Evolutionary conservation across 2,797 vertebrate species (phyloP).

Genomic region (Gymnocypris eckloni): DNA sequence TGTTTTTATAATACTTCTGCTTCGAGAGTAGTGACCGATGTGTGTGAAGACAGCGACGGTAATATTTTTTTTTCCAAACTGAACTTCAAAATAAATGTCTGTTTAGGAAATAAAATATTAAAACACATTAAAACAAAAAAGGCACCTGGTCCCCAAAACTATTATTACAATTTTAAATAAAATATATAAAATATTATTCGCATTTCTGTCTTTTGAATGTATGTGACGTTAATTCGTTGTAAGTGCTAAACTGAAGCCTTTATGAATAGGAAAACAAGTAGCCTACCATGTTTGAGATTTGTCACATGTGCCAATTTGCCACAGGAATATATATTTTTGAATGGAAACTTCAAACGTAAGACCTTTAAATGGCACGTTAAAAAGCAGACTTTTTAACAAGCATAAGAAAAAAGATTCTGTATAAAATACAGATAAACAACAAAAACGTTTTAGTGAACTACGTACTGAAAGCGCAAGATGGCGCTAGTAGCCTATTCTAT

Average conservation of each 20-base stretch:
- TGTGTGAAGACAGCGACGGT: background rate
- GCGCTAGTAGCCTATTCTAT: background rate
- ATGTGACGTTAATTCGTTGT: background rate
- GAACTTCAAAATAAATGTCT: conserved; percentile 21
- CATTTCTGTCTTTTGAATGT: background rate
- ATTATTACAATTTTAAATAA: background rate
- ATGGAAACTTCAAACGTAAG: background rate
- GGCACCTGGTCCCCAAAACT: background rate
- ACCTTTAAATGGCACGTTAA: too few species aligned
- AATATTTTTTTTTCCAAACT: background rate
- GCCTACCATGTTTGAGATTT: too few species aligned
- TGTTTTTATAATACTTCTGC: background rate
- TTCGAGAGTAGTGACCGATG: background rate
- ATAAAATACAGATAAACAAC: background rate
- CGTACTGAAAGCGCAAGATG: background rate
- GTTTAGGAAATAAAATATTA: background rate
- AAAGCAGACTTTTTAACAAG: background rate
- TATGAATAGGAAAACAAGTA: background rate
- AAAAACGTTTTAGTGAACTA: background rate
- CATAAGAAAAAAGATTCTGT: background rate
- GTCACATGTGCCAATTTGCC: background rate
- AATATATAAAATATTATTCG: background rate
- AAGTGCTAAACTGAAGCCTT: background rate
- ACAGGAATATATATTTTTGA: background rate
- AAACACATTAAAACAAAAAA: background rate